Conservation (phyloP, 2,888 invertebrate species). For the Glomeris marginata region DNA sequence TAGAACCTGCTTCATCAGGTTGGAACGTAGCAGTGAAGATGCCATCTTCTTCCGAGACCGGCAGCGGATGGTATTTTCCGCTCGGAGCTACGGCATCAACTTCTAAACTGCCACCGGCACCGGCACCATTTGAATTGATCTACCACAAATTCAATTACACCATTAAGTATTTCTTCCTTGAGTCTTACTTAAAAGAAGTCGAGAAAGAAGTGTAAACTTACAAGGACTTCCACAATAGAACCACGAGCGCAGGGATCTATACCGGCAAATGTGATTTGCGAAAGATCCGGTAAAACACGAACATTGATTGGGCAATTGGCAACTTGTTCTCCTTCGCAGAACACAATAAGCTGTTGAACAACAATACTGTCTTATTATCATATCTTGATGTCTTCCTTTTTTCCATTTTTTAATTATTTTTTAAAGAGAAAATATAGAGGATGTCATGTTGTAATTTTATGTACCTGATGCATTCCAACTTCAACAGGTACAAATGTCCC, state of each 20-base stretch:
- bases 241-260: conserved; percentile 92
- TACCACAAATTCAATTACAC: conserved; percentile 21
- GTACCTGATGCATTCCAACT: conserved; percentile 82
- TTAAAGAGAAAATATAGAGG: too few relatives aligned
- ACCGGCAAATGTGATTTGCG: conserved; percentile 72
- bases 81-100: conserved; percentile 87
- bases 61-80: conserved; percentile 63
- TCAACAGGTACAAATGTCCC: conserved; percentile 76
- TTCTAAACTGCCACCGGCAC: conserved; percentile 61
- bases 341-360: conserved; percentile 38
- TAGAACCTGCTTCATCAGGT: conserved; percentile 77
- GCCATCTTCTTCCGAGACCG: conserved; percentile 46
- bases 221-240: conserved; percentile 86
- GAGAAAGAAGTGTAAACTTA: conserved; percentile 26
- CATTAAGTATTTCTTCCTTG: not conserved
- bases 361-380: not conserved
- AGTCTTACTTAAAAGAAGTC: not conserved
- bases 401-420: too few relatives aligned
- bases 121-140: conserved; percentile 43
- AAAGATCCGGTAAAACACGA: conserved; percentile 68
- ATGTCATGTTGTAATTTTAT: conserved; percentile 9
- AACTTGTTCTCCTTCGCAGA: conserved; percentile 42
- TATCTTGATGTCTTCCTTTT: too few relatives aligned
- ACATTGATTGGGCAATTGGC: conserved; percentile 54
- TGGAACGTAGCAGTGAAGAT: conserved; percentile 92